Evolutionary conservation across 2,797 vertebrate species (phyloP), one percentile per base, ranked within the genome.

Genomic region (Phoebastria nigripes): DNA sequence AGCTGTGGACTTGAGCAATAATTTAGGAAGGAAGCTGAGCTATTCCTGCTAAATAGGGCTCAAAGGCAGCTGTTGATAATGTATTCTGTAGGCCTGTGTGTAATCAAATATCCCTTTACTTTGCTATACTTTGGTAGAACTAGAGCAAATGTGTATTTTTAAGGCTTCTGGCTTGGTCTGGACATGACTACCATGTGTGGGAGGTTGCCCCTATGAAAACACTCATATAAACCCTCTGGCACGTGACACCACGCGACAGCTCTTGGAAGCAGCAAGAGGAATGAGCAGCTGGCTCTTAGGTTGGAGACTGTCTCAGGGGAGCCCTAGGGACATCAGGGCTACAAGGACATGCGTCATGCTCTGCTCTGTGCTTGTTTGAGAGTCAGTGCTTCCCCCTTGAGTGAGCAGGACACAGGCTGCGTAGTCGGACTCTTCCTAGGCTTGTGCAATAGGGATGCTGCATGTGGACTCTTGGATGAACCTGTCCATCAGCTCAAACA

Each of bases 301-400:
- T 12, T 56, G 66, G 66, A 37, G 70, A 7, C 28, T 54, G 19
- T 7, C 58, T 55, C 4, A 0, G 51, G 12, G 41, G 31, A 74
- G 21, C 47, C 49, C 42, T 4, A 6, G 33, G 70, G 70, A 56
- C 51, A 16, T 17, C 0, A 0, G n/a, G 51, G 74, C 54, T 52
- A 16, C 0, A 0, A 33, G 47, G 81, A 42, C 8, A 8, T 0
- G 3, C 3, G 16, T 18, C 0, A 0, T 5, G n/a, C 26, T 66
- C 0, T 8, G n/a, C 31, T 61, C 44, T 7, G 10, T 7, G 70
- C 78, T 13, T 7, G 1, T 18, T 15, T 6, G 5, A 9, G 47
- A 25, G 41, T 22, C 8, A 3, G 42, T 1, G 15, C 12, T 11
- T 70, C 15, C 13, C 18, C 66, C 4, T 3, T 4, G 31, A 33